A percentile compares a stretch with the other conserved stretches of the same genome.
These are phyloP conservation scores for Calephelis nemesis DNA, from an alignment of 1,140 invertebrate species.

Conservation along the genomic window DNA sequence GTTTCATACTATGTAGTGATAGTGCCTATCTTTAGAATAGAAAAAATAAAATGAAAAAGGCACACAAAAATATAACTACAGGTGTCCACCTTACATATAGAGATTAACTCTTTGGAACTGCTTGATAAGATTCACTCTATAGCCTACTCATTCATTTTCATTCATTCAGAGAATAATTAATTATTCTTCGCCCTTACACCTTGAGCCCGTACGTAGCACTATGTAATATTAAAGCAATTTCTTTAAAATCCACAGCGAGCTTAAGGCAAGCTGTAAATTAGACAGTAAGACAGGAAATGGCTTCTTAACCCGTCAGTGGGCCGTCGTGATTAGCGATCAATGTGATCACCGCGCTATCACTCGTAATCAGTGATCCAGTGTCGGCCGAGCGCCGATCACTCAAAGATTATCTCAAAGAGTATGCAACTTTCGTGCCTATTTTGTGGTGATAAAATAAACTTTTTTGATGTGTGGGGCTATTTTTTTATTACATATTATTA, in stretches of 20 bases:
- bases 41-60: too few relatives aligned
- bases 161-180: background rate
- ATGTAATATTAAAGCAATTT: constrained; percentile 5
- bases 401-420: constrained; percentile 37
- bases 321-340: constrained; percentile 66
- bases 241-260: constrained; percentile 31
- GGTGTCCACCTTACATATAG: too few relatives aligned
- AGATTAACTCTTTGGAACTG: too few relatives aligned
- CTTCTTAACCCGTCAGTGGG: constrained; percentile 70
- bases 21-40: too few relatives aligned
- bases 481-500: too few relatives aligned
- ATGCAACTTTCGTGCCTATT: background rate
- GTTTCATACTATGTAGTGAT: too few relatives aligned
- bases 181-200: background rate
- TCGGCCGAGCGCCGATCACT: constrained; percentile 44
- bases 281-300: constrained; percentile 72
- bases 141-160: too few relatives aligned
- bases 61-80: too few relatives aligned
- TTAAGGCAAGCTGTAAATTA: constrained; percentile 72
- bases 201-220: background rate
- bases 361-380: constrained; percentile 56
- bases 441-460: too few relatives aligned
- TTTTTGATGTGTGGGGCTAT: too few relatives aligned
- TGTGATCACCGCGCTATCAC: constrained; percentile 61
- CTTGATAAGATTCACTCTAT: too few relatives aligned